phyloP scores from a whole-genome alignment of 2,113 vertebrate genomes.

The Centropus bengalensis region DNA sequence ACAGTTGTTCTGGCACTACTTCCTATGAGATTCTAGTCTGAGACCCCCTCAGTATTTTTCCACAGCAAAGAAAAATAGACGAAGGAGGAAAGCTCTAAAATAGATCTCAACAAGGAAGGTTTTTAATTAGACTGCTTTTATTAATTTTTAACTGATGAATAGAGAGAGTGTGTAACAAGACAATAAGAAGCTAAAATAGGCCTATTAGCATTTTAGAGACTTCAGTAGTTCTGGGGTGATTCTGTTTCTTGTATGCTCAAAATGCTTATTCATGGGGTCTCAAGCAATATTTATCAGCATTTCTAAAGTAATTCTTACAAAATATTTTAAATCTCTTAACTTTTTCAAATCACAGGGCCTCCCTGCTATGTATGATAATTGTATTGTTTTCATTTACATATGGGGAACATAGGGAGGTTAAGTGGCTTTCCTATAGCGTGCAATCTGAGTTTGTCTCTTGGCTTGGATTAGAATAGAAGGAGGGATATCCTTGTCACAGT shows the following conservation, averaged over 20 bases:
- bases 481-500: background rate
- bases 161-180: background rate
- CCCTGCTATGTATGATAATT: background rate
- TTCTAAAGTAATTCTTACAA: background rate
- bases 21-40: background rate
- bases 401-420: background rate
- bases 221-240: background rate
- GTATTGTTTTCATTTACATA: background rate
- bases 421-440: background rate
- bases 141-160: background rate
- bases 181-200: background rate
- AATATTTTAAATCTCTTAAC: background rate
- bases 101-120: background rate
- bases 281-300: background rate
- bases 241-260: rapidly evolving
- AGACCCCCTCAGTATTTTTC: background rate
- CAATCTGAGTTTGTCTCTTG: background rate
- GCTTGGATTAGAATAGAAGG: background rate
- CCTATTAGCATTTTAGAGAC: background rate
- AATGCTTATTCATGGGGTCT: background rate
- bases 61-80: background rate
- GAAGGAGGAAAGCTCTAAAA: background rate
- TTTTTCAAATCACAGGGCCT: background rate
- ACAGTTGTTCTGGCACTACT: no score
- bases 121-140: background rate